phyloP scores from a whole-genome alignment of 2,888 invertebrate species.

The Latrodectus hesperus region DNA sequence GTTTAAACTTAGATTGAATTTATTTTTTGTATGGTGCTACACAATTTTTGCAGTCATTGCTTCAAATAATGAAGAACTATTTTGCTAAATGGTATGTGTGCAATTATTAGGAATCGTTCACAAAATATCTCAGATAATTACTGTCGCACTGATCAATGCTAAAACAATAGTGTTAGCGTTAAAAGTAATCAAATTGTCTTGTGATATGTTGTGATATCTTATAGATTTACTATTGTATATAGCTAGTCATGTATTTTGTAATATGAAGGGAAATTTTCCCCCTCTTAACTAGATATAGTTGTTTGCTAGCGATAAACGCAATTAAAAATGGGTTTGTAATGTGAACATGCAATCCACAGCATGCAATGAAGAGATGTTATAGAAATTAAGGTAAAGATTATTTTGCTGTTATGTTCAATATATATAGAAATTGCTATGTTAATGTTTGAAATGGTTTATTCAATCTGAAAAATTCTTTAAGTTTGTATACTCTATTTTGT shows the following conservation, averaged over 20 bases:
- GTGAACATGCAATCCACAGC: background rate
- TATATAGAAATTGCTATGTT: background rate
- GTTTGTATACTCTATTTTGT: background rate
- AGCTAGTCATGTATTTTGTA: conserved; percentile 45
- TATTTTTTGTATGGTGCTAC: conserved; percentile 70
- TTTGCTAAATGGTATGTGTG: conserved; percentile 67
- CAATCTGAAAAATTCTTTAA: background rate
- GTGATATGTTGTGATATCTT: conserved; percentile 69
- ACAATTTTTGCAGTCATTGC: conserved; percentile 67
- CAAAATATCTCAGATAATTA: conserved; percentile 45
- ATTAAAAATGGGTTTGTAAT: conserved; percentile 19
- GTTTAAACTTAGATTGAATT: conserved; percentile 64
- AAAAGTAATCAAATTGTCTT: conserved; percentile 61
- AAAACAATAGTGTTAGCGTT: conserved; percentile 39
- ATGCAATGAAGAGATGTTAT: background rate
- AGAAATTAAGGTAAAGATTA: background rate
- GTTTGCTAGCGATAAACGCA: conserved; percentile 19
- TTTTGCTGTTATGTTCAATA: background rate
- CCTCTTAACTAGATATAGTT: conserved; percentile 23
- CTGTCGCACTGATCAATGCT: conserved; percentile 5
- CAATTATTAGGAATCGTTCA: conserved; percentile 68
- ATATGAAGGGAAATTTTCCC: conserved; percentile 30
- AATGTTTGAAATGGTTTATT: background rate
- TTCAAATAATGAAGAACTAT: conserved; percentile 68
- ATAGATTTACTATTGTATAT: conserved; percentile 63